These are phyloP conservation scores for Muscicapa adusta DNA, from an alignment of 2,113 vertebrate genomes.

Conservation along the genomic window DNA sequence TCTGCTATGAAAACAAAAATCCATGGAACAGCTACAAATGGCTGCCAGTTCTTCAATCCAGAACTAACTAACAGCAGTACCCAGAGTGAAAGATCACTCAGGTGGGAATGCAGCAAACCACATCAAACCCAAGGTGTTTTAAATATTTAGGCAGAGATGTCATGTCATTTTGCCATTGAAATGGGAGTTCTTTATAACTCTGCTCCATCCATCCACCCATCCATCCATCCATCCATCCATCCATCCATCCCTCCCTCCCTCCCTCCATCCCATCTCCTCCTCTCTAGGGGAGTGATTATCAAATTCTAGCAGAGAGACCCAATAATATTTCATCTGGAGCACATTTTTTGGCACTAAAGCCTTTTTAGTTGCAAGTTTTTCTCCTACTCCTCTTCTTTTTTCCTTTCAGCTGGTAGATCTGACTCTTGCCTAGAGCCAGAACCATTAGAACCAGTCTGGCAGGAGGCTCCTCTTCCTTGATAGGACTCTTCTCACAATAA, in stretches of 20 bases:
- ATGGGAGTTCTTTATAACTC: neutral
- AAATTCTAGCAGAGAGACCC: neutral
- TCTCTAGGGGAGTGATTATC: neutral
- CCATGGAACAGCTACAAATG: rapidly evolving
- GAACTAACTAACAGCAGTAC: neutral
- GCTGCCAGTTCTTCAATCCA: neutral
- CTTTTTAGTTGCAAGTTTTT: neutral
- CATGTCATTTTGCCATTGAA: rapidly evolving
- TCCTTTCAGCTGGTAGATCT: neutral
- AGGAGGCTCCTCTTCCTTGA: conserved; percentile 12
- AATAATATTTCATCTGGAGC: neutral
- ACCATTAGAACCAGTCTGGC: neutral
- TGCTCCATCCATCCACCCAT: neutral
- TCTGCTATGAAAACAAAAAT: neutral
- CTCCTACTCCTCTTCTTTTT: neutral
- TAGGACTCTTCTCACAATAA: conserved; percentile 1
- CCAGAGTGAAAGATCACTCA: neutral
- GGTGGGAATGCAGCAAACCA: neutral
- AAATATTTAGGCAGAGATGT: neutral
- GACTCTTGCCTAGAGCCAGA: neutral
- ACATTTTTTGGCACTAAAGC: neutral
- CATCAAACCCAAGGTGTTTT: neutral
- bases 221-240: neutral
- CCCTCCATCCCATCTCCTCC: neutral
- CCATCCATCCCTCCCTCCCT: neutral